phyloP scores from a whole-genome alignment of 92 coral and sea anemone species.

The Phenganax subtilis region DNA sequence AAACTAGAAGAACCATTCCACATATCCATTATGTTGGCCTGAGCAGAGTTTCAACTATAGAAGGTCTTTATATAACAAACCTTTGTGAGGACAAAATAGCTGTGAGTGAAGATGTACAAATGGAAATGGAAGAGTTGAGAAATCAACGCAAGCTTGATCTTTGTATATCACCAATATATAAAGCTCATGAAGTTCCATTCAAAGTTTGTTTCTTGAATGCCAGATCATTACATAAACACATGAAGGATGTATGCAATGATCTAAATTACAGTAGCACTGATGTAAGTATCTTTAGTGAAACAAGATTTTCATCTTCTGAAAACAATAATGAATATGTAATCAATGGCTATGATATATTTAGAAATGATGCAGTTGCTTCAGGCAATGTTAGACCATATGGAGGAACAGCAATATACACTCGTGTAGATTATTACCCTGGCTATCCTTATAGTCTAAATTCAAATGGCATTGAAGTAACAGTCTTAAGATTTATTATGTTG shows the following conservation, averaged over 20 bases:
- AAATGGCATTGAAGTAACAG: conserved; percentile 31
- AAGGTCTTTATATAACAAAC: conserved; percentile 28
- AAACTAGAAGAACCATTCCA: conserved; percentile 1
- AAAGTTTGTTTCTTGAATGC: conserved; percentile 33
- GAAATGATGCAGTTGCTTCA: conserved; percentile 15
- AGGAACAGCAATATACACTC: conserved; percentile 38
- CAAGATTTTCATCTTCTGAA: not conserved
- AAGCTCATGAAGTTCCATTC: not conserved
- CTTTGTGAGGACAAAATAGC: conserved; percentile 42
- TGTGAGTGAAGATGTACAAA: conserved; percentile 34
- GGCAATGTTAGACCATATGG: conserved; percentile 25
- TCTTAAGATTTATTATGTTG: not conserved
- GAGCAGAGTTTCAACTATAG: conserved; percentile 33
- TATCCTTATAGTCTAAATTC: conserved; percentile 33
- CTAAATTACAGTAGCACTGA: conserved; percentile 22
- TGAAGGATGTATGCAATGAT: conserved; percentile 34
- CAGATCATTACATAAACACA: conserved; percentile 44
- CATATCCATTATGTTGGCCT: conserved; percentile 40
- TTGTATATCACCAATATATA: conserved; percentile 28
- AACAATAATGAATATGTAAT: conserved; percentile 8
- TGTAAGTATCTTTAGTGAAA: conserved; percentile 34
- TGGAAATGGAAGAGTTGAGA: conserved; percentile 27
- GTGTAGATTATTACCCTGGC: conserved; percentile 17
- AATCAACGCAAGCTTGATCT: conserved; percentile 34
- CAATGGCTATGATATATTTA: conserved; percentile 23